Evolutionary conservation across 2,113 vertebrate genomes (phyloP), one percentile per base, ranked within the genome.

Genomic region (Hemiprocne comata): DNA sequence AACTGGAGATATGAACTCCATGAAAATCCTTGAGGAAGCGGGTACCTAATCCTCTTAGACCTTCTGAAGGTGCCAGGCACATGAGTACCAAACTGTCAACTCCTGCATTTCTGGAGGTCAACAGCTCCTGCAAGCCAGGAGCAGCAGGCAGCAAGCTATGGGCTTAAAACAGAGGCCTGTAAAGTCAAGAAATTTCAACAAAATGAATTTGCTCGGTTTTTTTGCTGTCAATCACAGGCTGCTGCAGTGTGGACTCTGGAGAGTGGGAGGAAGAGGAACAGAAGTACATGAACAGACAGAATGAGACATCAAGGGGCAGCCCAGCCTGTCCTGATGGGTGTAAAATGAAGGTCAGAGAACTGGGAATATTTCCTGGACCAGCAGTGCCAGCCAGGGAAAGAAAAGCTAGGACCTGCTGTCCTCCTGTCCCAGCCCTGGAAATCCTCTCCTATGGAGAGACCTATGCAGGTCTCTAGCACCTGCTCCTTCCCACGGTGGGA

Each of bases 251-350:
- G 81, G 94, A 78, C 76, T 93, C 65, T 69, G 83, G 40, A 80
- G 87, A 82, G 92, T 40, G 64, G 72, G 82, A 94, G 44, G 54
- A 77, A 94, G 62, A 82, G 36, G 54, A 89, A 84, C 34, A 86
- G 20, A 44, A 65, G 28, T 11, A 50, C 0, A 0, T 24, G 72
- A 66, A 66, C 50, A 83, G 79, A 80, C 90, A 86, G 69, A 85
- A 85, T 21, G 53, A 66, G 66, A 65, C 44, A 60, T 24, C 42
- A 21, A 60, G 80, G 33, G 70, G 61, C 13, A 66, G 80, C 48
- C 69, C 48, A 67, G 76, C 29, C 48, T 61, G 48, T 19, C 73
- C 51, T 77, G 72, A 55, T 0, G 16, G 73, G 13, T 28, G 28
- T 38, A 57, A 85, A 38, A 70, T 28, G 24, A 42, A 74, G 64